These are phyloP conservation scores for Zygaena filipendulae DNA, from an alignment of 2,888 invertebrate genomes.

Conservation along the genomic window DNA sequence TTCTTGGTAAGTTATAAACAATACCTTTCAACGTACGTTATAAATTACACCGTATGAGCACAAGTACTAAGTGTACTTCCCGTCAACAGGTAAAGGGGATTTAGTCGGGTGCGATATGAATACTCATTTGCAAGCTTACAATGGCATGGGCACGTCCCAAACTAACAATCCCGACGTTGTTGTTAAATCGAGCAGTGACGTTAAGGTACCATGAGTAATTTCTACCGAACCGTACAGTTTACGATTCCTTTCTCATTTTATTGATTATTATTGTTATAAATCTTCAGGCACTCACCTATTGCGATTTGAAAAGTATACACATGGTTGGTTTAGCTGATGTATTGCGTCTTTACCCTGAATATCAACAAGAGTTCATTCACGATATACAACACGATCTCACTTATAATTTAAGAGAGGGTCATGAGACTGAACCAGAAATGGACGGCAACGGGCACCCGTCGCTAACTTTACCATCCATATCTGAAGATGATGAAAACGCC, in stretches of 20 bases:
- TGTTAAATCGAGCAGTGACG: slow-evolving; percentile 94
- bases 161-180: slow-evolving; percentile 79
- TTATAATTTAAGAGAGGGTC: slow-evolving; percentile 93
- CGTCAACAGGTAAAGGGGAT: slow-evolving; percentile 96
- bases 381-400: slow-evolving; percentile 96
- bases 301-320: slow-evolving; percentile 94
- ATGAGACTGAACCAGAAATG: slow-evolving; percentile 85
- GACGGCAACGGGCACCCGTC: slow-evolving; percentile 84
- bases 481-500: slow-evolving; percentile 93
- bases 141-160: slow-evolving; percentile 69
- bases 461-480: slow-evolving; percentile 90
- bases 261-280: too few relatives aligned
- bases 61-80: too few relatives aligned
- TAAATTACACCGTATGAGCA: not conserved
- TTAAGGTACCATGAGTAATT: slow-evolving; percentile 66
- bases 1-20: slow-evolving; percentile 79
- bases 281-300: slow-evolving; percentile 89
- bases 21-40: not conserved
- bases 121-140: slow-evolving; percentile 77
- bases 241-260: too few relatives aligned
- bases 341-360: slow-evolving; percentile 91
- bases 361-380: slow-evolving; percentile 92
- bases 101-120: slow-evolving; percentile 93
- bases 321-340: slow-evolving; percentile 92
- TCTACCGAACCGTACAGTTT: slow-evolving; percentile 7